phyloP scores from a whole-genome alignment of 2,888 invertebrate species.

The Agrypnus murinus region DNA sequence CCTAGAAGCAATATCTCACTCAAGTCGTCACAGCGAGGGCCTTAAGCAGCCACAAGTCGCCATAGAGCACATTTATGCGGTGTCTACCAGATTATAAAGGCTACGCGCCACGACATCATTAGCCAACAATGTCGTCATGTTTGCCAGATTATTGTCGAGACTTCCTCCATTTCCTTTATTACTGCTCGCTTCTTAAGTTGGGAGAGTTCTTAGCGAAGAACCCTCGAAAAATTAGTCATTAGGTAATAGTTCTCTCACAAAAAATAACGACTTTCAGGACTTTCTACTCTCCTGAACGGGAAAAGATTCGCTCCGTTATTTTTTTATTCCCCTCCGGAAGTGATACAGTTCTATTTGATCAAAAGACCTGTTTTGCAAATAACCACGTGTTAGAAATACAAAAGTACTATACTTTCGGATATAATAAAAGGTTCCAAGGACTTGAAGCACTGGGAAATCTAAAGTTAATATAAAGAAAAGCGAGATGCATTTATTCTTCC shows the following conservation, averaged over 20 bases:
- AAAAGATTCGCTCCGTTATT: conserved; percentile 13
- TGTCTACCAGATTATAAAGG: conserved; percentile 55
- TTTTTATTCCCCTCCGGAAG: not conserved
- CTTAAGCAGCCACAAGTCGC: conserved; percentile 48
- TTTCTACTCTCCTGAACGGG: conserved; percentile 8
- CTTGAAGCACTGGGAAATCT: conserved; percentile 15
- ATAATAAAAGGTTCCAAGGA: conserved; percentile 19
- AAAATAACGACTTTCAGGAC: conserved; percentile 22
- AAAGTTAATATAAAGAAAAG: conserved; percentile 26
- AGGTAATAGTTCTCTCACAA: conserved; percentile 30
- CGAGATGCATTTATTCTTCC: not conserved
- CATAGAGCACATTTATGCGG: conserved; percentile 53
- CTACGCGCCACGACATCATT: conserved; percentile 53
- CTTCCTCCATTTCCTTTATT: conserved; percentile 51
- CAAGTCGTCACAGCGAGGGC: conserved; percentile 40
- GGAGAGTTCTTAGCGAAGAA: conserved; percentile 30
- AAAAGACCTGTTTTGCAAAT: conserved; percentile 16
- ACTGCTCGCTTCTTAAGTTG: conserved; percentile 30
- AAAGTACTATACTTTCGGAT: conserved; percentile 21
- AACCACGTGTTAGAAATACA: not conserved
- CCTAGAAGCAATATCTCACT: conserved; percentile 40
- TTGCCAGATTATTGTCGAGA: conserved; percentile 51
- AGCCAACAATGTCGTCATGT: conserved; percentile 53
- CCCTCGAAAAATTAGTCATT: conserved; percentile 40
- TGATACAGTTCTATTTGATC: conserved; percentile 1